phyloP scores from a whole-genome alignment of 1,140 invertebrate species.

The Achatina immaculata region DNA sequence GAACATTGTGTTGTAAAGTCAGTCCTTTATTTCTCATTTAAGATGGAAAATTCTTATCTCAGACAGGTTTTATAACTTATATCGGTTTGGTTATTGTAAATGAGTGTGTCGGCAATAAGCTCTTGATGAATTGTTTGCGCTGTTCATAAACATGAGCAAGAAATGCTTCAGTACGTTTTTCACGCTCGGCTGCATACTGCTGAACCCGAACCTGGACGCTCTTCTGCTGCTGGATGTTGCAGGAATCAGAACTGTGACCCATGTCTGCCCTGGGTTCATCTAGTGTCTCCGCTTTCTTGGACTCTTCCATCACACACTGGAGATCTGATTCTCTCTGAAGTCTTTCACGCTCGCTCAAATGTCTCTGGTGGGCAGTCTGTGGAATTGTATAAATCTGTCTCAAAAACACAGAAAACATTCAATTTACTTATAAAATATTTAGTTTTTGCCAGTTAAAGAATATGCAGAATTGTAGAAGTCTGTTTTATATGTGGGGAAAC shows the following conservation, averaged over 20 bases:
- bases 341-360: slow-evolving; percentile 46
- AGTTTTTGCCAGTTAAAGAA: no score
- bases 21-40: no score
- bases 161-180: slow-evolving; percentile 54
- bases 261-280: slow-evolving; percentile 17
- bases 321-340: slow-evolving; percentile 55
- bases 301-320: slow-evolving; percentile 49
- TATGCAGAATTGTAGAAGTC: no score
- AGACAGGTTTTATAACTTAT: neutral
- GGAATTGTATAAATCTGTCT: no score
- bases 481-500: no score
- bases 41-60: no score
- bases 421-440: no score
- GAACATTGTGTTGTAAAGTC: no score
- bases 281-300: neutral
- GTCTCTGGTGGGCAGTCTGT: slow-evolving; percentile 56
- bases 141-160: slow-evolving; percentile 29
- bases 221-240: neutral
- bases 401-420: no score
- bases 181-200: slow-evolving; percentile 42
- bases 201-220: slow-evolving; percentile 3
- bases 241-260: neutral
- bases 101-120: neutral
- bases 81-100: neutral
- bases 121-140: neutral